Percentiles rank a stretch among this genome's conserved stretches.
phyloP scores from a whole-genome alignment of 2,797 vertebrate genomes.

The Sebastiscus tertius region DNA sequence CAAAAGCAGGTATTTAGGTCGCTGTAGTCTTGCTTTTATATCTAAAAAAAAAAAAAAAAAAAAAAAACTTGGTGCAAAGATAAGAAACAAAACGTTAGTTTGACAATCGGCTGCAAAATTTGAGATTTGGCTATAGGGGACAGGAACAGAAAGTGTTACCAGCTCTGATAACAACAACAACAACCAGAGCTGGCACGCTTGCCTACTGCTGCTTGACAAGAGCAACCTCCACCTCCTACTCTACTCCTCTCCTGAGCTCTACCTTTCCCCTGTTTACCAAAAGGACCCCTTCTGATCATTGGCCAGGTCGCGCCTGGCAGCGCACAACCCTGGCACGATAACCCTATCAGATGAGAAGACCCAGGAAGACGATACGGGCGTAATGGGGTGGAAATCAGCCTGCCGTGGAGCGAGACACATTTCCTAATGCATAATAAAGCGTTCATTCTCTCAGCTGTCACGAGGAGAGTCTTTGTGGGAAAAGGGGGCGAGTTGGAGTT shows the following conservation, averaged over 20 bases:
- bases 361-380: conserved; percentile 63
- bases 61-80: background rate
- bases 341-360: conserved; percentile 67
- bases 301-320: conserved; percentile 56
- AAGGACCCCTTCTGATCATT: conserved; percentile 48
- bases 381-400: conserved; percentile 70
- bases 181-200: conserved; percentile 13
- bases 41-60: background rate
- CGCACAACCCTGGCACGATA: conserved; percentile 50
- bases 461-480: conserved; percentile 53
- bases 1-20: conserved; percentile 27
- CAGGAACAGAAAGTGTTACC: background rate
- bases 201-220: conserved; percentile 23
- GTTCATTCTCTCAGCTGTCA: conserved; percentile 68
- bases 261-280: conserved; percentile 57
- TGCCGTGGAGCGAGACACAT: conserved; percentile 61
- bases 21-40: background rate
- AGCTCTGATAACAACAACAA: conserved; percentile 30
- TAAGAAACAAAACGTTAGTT: background rate
- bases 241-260: conserved; percentile 36
- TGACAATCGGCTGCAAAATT: background rate
- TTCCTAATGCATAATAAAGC: conserved; percentile 72
- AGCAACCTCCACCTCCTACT: conserved; percentile 39
- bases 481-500: conserved; percentile 50
- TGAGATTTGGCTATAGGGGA: background rate